These are phyloP conservation scores for Crocallis elinguaria DNA, from an alignment of 2,888 invertebrate genomes.

Conservation along the genomic window DNA sequence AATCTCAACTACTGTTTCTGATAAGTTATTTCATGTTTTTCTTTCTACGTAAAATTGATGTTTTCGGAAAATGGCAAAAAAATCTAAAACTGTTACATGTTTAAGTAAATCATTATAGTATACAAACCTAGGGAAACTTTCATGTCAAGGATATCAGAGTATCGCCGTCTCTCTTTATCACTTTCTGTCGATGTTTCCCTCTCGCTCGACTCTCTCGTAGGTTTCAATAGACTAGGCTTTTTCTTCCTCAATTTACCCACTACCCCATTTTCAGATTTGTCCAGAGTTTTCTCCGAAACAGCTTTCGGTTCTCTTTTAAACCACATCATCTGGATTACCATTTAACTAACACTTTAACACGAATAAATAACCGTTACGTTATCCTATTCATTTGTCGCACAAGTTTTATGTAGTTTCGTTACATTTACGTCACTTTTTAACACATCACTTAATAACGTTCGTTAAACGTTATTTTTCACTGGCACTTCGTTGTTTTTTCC, in stretches of 20 bases:
- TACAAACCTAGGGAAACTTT: conserved; percentile 74
- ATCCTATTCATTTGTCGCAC: neutral
- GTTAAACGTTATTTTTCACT: conserved; percentile 8
- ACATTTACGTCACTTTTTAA: conserved; percentile 3
- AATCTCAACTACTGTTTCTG: neutral
- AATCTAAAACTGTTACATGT: neutral
- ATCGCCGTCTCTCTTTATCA: conserved; percentile 75
- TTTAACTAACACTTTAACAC: conserved; percentile 28
- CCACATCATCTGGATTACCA: conserved; percentile 72
- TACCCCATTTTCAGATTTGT: conserved; percentile 58
- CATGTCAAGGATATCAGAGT: conserved; percentile 78
- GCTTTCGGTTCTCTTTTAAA: conserved; percentile 77
- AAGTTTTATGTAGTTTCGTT: neutral
- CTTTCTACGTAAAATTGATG: neutral
- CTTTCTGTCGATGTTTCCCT: conserved; percentile 78
- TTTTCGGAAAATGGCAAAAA: conserved; percentile 48
- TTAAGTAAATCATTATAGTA: neutral
- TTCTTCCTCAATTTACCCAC: conserved; percentile 72
- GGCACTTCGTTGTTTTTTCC: conserved; percentile 1
- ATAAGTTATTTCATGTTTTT: neutral
- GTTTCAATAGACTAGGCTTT: conserved; percentile 68
- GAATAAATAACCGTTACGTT: conserved; percentile 1
- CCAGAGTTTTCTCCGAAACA: conserved; percentile 64
- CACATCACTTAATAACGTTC: conserved; percentile 10
- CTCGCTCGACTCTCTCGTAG: conserved; percentile 77